Base-by-base conservation (phyloP, 2,888 invertebrate species). In the Netelia inedita region DNA sequence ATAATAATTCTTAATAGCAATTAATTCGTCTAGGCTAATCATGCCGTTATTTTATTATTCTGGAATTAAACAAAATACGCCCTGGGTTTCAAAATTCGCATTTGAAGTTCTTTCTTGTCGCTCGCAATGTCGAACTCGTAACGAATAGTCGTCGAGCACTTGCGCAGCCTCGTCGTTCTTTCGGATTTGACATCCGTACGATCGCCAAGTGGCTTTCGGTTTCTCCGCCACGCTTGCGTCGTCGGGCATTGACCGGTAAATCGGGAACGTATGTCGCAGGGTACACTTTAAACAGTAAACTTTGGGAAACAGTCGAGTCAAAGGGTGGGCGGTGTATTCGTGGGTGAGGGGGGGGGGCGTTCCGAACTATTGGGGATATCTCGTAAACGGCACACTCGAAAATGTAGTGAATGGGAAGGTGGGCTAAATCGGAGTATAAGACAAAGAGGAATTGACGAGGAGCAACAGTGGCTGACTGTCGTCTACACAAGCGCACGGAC, bases 271-370 rank as follows among this genome's bases (percentile, higher is more conserved):
- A 41, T 71, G 65, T 80, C 72, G 80, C 78, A 73, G 41, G 81
- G 72, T 35, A 28, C 71, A 71, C 81, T 76, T 72, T 78, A 81
- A 84, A 69, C 78, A 81, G 46, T 11, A 74, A 85, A 85, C 63
- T 85, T 85, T 41, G n/a, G 61, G 57, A 81, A 74, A 73, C 63
- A 74, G 74, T 57, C 9, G 57, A 14, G 46, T 2, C 2, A 19
- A 19, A 57, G 57, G 19, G 8, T 57, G 57, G 19, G 19, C 10
- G 16, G 50, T 50, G 11, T 19, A 46, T 11, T 28, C 5, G 68
- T 59, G n/a, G n/a, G 59, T 61, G 59, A 16, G 21, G 35, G 35
- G 14, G 9, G 3, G 3, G 41, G 9, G 9, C 41, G 9, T 41
- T 46, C 14, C 14, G 46, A 14, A 14, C 10, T 14, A 46, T 10